A percentile compares a stretch with the other conserved stretches of the same genome.
phyloP scores from a whole-genome alignment of 2,888 invertebrate species.

The Polymixis lichenea region DNA sequence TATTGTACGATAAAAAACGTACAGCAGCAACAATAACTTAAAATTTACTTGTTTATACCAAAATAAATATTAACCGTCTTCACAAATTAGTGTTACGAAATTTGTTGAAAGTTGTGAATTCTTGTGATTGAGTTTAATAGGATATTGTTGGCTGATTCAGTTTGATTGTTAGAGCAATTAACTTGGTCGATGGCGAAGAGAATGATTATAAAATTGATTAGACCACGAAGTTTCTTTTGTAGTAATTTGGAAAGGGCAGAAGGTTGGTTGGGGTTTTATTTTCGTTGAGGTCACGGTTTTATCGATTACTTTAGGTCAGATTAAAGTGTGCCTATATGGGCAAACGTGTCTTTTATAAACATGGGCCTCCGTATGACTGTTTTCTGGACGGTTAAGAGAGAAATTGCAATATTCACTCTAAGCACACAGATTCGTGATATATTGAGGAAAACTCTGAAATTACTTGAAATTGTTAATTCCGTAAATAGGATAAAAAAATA shows the following conservation, averaged over 20 bases:
- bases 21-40: slow-evolving; percentile 1
- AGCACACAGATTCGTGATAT: too few species aligned
- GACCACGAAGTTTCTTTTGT: slow-evolving; percentile 42
- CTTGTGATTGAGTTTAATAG: slow-evolving; percentile 50
- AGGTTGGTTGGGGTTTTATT: slow-evolving; percentile 15
- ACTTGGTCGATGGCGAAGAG: slow-evolving; percentile 29
- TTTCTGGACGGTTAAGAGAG: background rate
- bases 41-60: slow-evolving; percentile 36
- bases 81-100: slow-evolving; percentile 51
- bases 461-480: too few species aligned
- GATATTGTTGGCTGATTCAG: slow-evolving; percentile 51
- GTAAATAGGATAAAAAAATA: too few species aligned
- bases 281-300: slow-evolving; percentile 37
- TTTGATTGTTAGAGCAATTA: slow-evolving; percentile 52
- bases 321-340: background rate
- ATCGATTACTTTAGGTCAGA: slow-evolving; percentile 15
- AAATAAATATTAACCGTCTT: slow-evolving; percentile 37
- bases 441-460: too few species aligned
- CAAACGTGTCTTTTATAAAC: background rate
- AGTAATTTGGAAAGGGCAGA: slow-evolving; percentile 41
- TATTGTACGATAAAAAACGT: background rate
- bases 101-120: slow-evolving; percentile 52
- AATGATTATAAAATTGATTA: slow-evolving; percentile 55
- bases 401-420: too few species aligned
- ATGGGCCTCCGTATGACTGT: background rate